phyloP scores from a whole-genome alignment of 2,888 invertebrate genomes.

The Archaeoteleia sp. region DNA sequence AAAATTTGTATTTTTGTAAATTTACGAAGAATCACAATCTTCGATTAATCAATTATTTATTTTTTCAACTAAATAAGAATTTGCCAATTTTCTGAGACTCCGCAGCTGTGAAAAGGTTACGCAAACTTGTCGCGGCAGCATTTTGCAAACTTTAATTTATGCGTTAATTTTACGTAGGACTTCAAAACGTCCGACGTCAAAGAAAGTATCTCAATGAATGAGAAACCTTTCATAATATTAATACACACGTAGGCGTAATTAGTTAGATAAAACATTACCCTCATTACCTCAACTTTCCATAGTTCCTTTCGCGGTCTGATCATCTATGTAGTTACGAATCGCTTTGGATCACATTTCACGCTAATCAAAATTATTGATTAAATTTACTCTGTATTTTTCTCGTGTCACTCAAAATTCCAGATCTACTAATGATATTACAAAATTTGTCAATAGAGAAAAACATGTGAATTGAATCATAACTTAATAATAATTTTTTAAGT shows the following conservation, averaged over 20 bases:
- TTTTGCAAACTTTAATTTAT: slow-evolving; percentile 47
- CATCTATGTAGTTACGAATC: slow-evolving; percentile 5
- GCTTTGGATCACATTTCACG: neutral
- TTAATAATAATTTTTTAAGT: too few relatives aligned
- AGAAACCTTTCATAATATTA: slow-evolving; percentile 53
- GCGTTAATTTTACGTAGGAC: slow-evolving; percentile 45
- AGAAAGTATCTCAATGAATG: slow-evolving; percentile 63
- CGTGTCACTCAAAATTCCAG: too few relatives aligned
- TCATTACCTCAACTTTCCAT: slow-evolving; percentile 42
- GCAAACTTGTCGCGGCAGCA: slow-evolving; percentile 71
- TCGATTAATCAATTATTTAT: too few relatives aligned
- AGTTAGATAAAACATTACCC: slow-evolving; percentile 41
- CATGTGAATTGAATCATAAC: too few relatives aligned
- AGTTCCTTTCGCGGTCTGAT: slow-evolving; percentile 38
- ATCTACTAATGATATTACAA: too few relatives aligned
- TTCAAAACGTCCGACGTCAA: slow-evolving; percentile 58
- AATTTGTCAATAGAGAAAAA: too few relatives aligned
- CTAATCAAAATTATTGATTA: too few relatives aligned
- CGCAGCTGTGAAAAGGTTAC: slow-evolving; percentile 64
- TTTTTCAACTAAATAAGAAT: neutral
- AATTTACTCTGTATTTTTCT: too few relatives aligned
- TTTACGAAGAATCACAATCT: too few relatives aligned
- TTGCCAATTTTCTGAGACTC: slow-evolving; percentile 57
- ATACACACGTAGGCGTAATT: slow-evolving; percentile 16
- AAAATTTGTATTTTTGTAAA: too few relatives aligned